These are phyloP conservation scores for Brachypterus glaber DNA, from an alignment of 2,888 invertebrate genomes.

Conservation along the genomic window DNA sequence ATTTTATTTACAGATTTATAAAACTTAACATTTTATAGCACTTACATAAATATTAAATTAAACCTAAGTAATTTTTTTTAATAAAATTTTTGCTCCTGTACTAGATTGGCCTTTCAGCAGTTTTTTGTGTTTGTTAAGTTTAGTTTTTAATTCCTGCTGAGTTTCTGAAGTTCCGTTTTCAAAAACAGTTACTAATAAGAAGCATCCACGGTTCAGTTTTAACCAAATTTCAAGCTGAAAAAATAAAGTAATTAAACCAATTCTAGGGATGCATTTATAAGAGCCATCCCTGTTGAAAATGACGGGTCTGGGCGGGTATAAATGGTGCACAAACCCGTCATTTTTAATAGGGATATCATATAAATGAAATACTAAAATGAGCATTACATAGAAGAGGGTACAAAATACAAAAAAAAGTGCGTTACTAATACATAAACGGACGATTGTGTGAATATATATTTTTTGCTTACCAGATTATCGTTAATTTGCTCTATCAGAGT, in stretches of 20 bases:
- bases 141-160: slow-evolving; percentile 42
- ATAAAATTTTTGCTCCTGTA: slow-evolving; percentile 55
- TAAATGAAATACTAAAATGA: slow-evolving; percentile 11
- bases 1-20: slow-evolving; percentile 2
- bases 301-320: no score
- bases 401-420: slow-evolving; percentile 4
- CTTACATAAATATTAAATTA: neutral
- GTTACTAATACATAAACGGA: slow-evolving; percentile 6
- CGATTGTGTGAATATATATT: slow-evolving; percentile 1
- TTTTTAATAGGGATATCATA: slow-evolving; percentile 4
- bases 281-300: no score
- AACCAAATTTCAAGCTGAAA: slow-evolving; percentile 57
- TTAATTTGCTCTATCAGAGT: slow-evolving; percentile 46
- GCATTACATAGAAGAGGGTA: slow-evolving; percentile 5
- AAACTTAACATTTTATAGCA: slow-evolving; percentile 1
- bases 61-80: slow-evolving; percentile 29
- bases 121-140: slow-evolving; percentile 41
- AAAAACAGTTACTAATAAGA: slow-evolving; percentile 56
- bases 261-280: neutral
- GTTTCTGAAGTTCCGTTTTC: slow-evolving; percentile 49
- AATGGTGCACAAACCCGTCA: no score
- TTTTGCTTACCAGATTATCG: slow-evolving; percentile 45
- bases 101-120: slow-evolving; percentile 47
- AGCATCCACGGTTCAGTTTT: slow-evolving; percentile 65
- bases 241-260: slow-evolving; percentile 14